These are phyloP conservation scores for Falco punctatus DNA, from an alignment of 2,113 vertebrate species.

Conservation along the genomic window DNA sequence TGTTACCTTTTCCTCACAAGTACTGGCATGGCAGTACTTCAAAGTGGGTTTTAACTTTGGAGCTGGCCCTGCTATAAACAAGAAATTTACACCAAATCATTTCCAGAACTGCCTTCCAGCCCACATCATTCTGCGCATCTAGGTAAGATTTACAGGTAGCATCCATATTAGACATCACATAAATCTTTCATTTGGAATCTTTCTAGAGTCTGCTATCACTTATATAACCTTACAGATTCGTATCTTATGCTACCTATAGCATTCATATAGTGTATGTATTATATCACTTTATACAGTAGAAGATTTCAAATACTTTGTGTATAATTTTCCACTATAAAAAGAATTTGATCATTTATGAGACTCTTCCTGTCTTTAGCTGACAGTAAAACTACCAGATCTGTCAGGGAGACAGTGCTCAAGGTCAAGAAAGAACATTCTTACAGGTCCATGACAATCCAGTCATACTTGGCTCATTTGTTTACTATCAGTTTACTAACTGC, in stretches of 20 bases:
- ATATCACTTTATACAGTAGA: not conserved
- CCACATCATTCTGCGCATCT: not conserved
- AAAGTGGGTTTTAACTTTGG: not conserved
- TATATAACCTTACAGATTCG: not conserved
- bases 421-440: not conserved
- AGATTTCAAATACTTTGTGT: not conserved
- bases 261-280: not conserved
- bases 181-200: not conserved
- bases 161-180: not conserved
- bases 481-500: not conserved
- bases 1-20: not conserved
- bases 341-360: not conserved
- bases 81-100: accelerated
- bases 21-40: not conserved
- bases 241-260: not conserved
- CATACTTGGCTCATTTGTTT: not conserved
- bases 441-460: not conserved
- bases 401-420: not conserved
- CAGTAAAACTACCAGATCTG: not conserved
- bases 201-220: not conserved
- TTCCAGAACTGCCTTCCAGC: not conserved
- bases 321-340: not conserved
- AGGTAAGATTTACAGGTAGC: not conserved
- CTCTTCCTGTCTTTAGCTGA: not conserved
- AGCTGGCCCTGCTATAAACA: not conserved